phyloP scores from a whole-genome alignment of 30 jellyfish, hydroid and myxozoan genomes.

The Hydractinia symbiolongicarpus region DNA sequence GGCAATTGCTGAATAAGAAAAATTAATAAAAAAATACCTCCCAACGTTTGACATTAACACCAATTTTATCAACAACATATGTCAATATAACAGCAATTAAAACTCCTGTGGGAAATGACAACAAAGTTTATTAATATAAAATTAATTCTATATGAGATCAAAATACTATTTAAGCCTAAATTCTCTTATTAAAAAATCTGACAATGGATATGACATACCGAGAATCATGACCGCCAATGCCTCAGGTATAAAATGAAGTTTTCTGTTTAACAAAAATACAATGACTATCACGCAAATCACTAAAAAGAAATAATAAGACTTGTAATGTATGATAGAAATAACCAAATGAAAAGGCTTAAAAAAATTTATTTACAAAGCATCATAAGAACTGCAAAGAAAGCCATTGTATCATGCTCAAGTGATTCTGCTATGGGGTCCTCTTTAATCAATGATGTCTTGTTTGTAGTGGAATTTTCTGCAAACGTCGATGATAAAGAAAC shows the following conservation, averaged over 20 bases:
- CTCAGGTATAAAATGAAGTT: slow-evolving; percentile 69
- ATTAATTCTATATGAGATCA: no score
- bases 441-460: slow-evolving; percentile 7
- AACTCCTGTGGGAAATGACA: slow-evolving; percentile 31
- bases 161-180: no score
- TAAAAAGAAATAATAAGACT: slow-evolving; percentile 14
- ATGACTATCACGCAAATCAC: slow-evolving; percentile 60
- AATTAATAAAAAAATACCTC: slow-evolving; percentile 30
- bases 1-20: neutral
- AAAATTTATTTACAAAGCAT: slow-evolving; percentile 51
- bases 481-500: no score
- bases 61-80: slow-evolving; percentile 48
- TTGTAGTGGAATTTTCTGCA: no score
- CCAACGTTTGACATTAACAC: slow-evolving; percentile 56
- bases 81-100: slow-evolving; percentile 48
- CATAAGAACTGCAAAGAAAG: slow-evolving; percentile 73
- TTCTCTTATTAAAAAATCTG: no score
- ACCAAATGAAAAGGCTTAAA: neutral
- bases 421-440: slow-evolving; percentile 61
- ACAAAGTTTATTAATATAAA: neutral
- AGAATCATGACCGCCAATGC: slow-evolving; percentile 80
- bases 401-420: slow-evolving; percentile 64
- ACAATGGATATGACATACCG: slow-evolving; percentile 28
- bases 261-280: slow-evolving; percentile 53
- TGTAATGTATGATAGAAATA: neutral